Conservation (phyloP, 2,113 vertebrate species). For the Plecotus auritus region DNA sequence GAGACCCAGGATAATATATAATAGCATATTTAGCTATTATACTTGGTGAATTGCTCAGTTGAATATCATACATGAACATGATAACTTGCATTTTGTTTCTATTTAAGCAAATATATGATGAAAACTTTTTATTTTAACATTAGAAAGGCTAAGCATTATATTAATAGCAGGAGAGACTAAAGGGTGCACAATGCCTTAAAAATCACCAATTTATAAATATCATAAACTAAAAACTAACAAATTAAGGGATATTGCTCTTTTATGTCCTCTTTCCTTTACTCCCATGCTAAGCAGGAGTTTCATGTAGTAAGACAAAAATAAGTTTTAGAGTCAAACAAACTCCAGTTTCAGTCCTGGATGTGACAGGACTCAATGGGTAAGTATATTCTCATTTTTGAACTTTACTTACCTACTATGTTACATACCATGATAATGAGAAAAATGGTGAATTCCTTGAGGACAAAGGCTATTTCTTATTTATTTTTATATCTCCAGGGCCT, state of each 20-base stretch:
- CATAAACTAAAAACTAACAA: background rate
- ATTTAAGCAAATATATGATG: background rate
- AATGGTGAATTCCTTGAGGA: background rate
- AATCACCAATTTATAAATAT: constrained; percentile 3
- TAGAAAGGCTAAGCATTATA: background rate
- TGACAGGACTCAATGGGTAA: background rate
- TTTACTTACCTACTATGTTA: background rate
- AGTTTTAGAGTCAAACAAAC: background rate
- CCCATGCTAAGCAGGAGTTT: background rate
- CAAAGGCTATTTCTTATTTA: background rate
- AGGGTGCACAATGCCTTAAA: background rate
- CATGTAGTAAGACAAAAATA: background rate
- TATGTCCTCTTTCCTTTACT: background rate
- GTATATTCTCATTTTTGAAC: background rate
- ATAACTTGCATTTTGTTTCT: constrained; percentile 1
- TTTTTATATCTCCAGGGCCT: background rate
- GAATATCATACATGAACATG: background rate
- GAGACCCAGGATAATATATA: background rate
- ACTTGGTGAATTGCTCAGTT: background rate
- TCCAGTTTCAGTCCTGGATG: background rate
- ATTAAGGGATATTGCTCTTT: background rate
- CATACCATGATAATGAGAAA: background rate
- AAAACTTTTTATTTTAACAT: background rate
- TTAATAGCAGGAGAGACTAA: background rate
- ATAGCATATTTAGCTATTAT: background rate